A percentile compares a stretch with the other conserved stretches of the same genome.
phyloP scores from a whole-genome alignment of 2,797 vertebrate genomes.

The Crax fasciolata region DNA sequence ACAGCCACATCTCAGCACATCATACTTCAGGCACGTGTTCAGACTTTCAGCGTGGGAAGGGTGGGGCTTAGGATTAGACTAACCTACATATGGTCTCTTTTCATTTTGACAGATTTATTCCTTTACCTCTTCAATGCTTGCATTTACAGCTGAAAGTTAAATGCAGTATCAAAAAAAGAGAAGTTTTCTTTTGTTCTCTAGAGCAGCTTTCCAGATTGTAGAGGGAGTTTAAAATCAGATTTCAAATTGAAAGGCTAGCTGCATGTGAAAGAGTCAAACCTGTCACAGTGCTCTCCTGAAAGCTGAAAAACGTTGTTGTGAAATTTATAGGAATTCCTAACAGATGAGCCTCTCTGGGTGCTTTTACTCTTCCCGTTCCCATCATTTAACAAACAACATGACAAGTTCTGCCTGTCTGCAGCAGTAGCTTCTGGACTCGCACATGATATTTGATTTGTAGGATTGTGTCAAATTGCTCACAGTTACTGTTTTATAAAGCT shows the following conservation, averaged over 20 bases:
- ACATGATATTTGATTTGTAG: neutral
- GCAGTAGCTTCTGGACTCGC: neutral
- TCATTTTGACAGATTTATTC: conserved; percentile 62
- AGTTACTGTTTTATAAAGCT: neutral
- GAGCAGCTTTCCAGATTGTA: conserved; percentile 42
- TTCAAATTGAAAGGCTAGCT: conserved; percentile 50
- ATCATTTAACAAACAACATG: neutral
- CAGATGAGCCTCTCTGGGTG: neutral
- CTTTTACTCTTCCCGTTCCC: neutral
- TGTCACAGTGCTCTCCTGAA: conserved; percentile 1
- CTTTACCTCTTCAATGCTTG: conserved; percentile 47
- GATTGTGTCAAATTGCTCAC: neutral
- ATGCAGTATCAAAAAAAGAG: neutral
- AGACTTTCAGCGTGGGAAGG: neutral
- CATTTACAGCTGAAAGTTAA: conserved; percentile 57
- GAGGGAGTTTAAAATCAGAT: conserved; percentile 43
- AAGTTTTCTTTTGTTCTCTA: conserved; percentile 53
- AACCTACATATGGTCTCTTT: conserved; percentile 7
- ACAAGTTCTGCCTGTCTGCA: neutral
- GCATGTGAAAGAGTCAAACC: conserved; percentile 38
- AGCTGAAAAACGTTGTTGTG: neutral
- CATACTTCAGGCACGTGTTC: neutral
- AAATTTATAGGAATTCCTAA: neutral
- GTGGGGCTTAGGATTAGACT: neutral
- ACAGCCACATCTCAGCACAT: neutral